Base-by-base conservation (phyloP, 1,140 invertebrate species). In the Patella vulgata region DNA sequence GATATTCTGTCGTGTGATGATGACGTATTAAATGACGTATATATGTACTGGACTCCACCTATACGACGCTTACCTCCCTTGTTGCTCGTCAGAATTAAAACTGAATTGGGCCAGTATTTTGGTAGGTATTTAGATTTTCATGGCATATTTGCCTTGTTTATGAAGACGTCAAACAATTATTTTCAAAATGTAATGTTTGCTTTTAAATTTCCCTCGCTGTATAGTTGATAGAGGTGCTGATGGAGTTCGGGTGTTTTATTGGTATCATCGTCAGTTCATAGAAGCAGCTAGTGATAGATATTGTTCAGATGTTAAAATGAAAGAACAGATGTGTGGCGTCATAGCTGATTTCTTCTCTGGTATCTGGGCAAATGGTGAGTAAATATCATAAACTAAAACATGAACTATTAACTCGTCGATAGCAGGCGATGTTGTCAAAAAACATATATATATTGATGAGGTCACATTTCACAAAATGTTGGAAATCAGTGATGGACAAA, bases 1-100 rank as follows among this genome's bases (percentile, higher is more conserved):
- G 79, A 83, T 59, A 58, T 83, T 14, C 42, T 83, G 36, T 80
- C 78, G 25, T 77, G 80, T 70, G 82, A 83, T 59, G 80, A 83
- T 63, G 70, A 74, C 25, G 78, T 82, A 9, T 63, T 83, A 19
- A 80, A 81, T 66, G 81, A 82, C 46, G 78, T 83, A 0, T 83
- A 80, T 63, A 60, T 68, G 53, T 78, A 77, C 56, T 78, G 75
- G 88, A 88, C 76, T 6, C 80, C 79, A 8, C 78, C 81, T n/a
- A 64, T 80, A 19, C 46, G 81, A 43, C 60, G 82, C 14, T 68
- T 83, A 43, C 82, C 82, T 1, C 79, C 79, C 17, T 64, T 83
- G 14, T 68, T 82, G 19, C 58, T 78, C 33, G 73, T 77, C 2
- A 56, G 82, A 21, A 44, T 83, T 4, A 74, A 70, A 52, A 43